Evolutionary conservation across 2,113 vertebrate species (phyloP).

Genomic region (Anser brachyrhynchus): DNA sequence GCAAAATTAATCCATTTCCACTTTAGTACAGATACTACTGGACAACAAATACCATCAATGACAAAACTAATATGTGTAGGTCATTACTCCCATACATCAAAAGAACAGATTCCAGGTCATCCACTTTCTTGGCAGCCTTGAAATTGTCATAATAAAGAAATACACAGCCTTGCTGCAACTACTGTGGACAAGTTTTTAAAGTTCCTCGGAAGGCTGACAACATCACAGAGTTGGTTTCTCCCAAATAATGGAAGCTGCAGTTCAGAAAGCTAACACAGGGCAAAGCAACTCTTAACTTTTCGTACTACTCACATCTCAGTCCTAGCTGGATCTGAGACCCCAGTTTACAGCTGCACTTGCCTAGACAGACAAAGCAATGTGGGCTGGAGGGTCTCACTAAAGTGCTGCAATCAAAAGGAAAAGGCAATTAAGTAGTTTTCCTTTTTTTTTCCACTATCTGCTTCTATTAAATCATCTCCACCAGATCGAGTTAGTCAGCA

Average conservation of each 20-base stretch:
- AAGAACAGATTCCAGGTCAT: not conserved
- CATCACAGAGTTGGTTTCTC: not conserved
- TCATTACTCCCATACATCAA: not conserved
- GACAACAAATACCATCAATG: not conserved
- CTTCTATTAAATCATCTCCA: not conserved
- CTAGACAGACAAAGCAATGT: not conserved
- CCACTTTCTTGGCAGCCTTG: not conserved
- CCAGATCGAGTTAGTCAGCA: not conserved
- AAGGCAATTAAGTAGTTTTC: not conserved
- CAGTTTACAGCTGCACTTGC: not conserved
- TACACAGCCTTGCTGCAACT: not conserved
- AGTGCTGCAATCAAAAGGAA: not conserved
- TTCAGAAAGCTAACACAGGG: not conserved
- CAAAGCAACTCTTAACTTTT: not conserved
- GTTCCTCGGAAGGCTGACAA: not conserved
- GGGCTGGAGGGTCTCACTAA: not conserved
- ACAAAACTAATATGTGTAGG: not conserved
- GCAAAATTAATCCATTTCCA: not conserved
- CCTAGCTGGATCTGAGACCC: not conserved
- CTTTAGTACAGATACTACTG: not conserved
- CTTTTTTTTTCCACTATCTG: not conserved
- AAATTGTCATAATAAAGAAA: not conserved
- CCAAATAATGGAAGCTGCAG: fast-evolving
- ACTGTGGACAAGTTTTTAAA: not conserved
- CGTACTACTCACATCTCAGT: not conserved